Percentiles rank a stretch among this genome's conserved stretches.
Conservation (phyloP, 2,797 vertebrate species). For the Falco rusticolus region DNA sequence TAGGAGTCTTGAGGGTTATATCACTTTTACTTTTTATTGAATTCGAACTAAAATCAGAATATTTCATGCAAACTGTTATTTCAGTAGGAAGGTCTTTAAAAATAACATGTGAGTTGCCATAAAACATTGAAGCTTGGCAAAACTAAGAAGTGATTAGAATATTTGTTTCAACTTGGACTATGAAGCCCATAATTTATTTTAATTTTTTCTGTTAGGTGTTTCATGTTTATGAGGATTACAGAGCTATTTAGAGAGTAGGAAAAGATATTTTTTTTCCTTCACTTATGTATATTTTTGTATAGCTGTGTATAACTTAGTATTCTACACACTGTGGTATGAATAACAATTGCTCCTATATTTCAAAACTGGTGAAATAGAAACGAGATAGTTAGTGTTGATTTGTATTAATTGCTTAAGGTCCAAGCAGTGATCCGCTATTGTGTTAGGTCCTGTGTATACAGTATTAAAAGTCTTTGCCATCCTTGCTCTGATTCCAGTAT, state of each 20-base stretch:
- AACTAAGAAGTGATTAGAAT: neutral
- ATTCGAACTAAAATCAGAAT: neutral
- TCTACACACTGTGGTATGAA: neutral
- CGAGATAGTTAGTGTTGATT: neutral
- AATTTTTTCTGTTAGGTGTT: neutral
- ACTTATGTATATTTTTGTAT: neutral
- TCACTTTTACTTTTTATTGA: neutral
- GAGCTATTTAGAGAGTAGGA: neutral
- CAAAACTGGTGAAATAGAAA: neutral
- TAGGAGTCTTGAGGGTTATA: neutral
- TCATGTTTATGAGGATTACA: neutral
- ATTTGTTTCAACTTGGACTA: neutral
- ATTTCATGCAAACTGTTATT: neutral
- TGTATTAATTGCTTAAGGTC: neutral
- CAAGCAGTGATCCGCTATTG: neutral
- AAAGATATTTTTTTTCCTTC: neutral
- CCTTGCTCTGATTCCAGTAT: neutral
- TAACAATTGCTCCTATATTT: neutral
- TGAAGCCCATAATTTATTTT: neutral
- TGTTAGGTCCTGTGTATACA: neutral
- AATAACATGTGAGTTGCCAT: neutral
- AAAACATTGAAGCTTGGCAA: neutral
- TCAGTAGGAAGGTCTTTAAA: neutral
- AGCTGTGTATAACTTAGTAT: neutral
- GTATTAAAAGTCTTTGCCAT: neutral